Base-by-base conservation (phyloP, 2,797 vertebrate genomes). In the Triplophysa bombifrons region DNA sequence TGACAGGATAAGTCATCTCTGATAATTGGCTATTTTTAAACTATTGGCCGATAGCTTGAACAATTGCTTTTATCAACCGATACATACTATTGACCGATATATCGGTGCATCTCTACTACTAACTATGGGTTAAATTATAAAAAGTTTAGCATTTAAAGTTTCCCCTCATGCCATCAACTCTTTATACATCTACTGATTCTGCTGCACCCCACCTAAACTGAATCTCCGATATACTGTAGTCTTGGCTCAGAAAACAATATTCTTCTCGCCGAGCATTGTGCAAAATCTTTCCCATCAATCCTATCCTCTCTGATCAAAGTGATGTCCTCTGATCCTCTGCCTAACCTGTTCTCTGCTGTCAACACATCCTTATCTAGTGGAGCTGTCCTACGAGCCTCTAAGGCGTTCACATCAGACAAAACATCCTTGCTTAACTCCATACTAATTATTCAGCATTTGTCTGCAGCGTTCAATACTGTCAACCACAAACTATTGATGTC, bases 331-430 rank as follows among this genome's bases (percentile, higher is more conserved):
- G 51, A 67, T 56, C 50, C 55, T 53, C 30, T 65, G 27, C 46
- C 27, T n/a, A 53, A 25, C 48, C 16, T n/a, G 11, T 67, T 41
- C 63, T 17, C 10, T 74, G 34, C 20, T 14, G 60, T 51, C 60
- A 64, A 38, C 58, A 20, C 44, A 34, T 50, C 46, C 22, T 48
- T 61, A 51, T 64, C 41, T 46, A 61, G 41, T 3, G 9, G 25
- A 74, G 58, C 5, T 25, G 4, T 64, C 2, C 1, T 25, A 27
- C 50, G 13, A 51, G 27, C 30, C 25, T 63, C 14, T 51, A 53
- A 65, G 64, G 9, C 14, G 5, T 66, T 66, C 48, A 66, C 20
- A 75, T 55, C 73, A 66, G 73, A 65, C 17, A 75, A 75, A 5
- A 53, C 34, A 72, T 58, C 34, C 69, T 44, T 44, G 30, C 60